phyloP scores from a whole-genome alignment of 2,797 vertebrate species.

The Heterohyrax brucei region DNA sequence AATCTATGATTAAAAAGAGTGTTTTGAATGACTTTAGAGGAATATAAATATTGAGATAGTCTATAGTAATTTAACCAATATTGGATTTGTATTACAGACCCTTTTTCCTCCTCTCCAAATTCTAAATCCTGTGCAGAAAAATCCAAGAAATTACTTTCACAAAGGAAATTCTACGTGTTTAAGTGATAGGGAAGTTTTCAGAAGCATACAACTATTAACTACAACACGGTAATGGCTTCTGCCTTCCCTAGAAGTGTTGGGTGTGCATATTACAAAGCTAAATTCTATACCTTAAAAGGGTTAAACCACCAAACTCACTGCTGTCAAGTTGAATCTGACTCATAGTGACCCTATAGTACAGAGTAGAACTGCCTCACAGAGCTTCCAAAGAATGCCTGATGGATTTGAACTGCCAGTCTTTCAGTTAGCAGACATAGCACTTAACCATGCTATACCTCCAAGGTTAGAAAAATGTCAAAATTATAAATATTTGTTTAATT shows the following conservation, averaged over 20 bases:
- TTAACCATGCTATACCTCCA: too few relatives aligned
- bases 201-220: neutral
- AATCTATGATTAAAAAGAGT: neutral
- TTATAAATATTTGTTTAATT: neutral
- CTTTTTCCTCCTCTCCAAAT: neutral
- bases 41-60: neutral
- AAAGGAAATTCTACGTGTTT: neutral
- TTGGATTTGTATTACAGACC: neutral
- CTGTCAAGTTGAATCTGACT: too few relatives aligned
- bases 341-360: too few relatives aligned
- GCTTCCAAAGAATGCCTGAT: too few relatives aligned
- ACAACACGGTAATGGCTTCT: neutral
- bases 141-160: neutral
- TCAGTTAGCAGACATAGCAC: too few relatives aligned
- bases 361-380: too few relatives aligned
- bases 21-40: constrained; percentile 1
- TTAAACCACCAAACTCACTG: too few relatives aligned
- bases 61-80: constrained; percentile 1
- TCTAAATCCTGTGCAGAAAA: constrained; percentile 28
- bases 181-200: neutral
- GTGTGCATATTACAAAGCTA: too few relatives aligned
- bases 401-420: too few relatives aligned
- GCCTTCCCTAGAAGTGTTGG: neutral
- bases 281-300: too few relatives aligned
- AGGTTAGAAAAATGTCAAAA: constrained; percentile 42